A percentile compares a stretch with the other conserved stretches of the same genome.
Conservation (phyloP, 2,888 invertebrate species). For the Ceraclea dissimilis region DNA sequence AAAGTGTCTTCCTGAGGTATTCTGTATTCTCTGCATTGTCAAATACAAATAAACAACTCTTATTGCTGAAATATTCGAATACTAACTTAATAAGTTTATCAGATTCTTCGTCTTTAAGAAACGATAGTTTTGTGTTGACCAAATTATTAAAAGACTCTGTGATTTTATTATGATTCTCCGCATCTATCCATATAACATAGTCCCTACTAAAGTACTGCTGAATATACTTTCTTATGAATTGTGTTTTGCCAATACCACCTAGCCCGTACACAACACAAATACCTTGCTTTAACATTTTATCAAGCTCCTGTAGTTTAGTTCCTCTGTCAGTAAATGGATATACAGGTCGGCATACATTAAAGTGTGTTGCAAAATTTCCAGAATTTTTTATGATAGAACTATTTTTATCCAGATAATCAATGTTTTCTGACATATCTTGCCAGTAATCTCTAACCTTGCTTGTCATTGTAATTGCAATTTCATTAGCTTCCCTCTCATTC, state of each 20-base stretch:
- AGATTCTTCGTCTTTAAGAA: neutral
- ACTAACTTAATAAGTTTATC: neutral
- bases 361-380: neutral
- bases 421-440: neutral
- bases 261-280: neutral
- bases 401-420: neutral
- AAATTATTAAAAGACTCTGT: neutral
- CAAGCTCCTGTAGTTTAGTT: neutral
- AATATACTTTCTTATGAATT: neutral
- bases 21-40: neutral
- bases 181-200: neutral
- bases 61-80: neutral
- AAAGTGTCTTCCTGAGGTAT: neutral
- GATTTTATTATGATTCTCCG: neutral
- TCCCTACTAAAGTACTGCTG: too few relatives aligned
- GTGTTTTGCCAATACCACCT: constrained; percentile 1
- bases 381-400: neutral
- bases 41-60: neutral
- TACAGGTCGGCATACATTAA: neutral
- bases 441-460: neutral
- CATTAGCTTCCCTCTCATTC: neutral
- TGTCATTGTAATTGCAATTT: neutral
- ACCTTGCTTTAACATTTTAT: neutral
- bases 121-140: neutral
- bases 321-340: neutral